phyloP scores from a whole-genome alignment of 2,797 vertebrate genomes.

The Buphagus erythrorhynchus region DNA sequence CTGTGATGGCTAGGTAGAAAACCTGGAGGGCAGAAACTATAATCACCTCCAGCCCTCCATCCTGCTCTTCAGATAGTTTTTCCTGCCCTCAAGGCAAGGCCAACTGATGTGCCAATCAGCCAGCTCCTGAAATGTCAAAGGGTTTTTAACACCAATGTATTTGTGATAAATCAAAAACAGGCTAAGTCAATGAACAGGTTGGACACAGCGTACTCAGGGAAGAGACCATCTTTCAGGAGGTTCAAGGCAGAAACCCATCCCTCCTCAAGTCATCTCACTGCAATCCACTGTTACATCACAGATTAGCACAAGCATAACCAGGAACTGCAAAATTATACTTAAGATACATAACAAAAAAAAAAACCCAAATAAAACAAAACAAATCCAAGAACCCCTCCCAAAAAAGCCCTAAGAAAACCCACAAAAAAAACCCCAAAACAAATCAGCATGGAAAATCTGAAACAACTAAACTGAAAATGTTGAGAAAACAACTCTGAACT shows the following conservation, averaged over 20 bases:
- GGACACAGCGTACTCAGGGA: fast-evolving
- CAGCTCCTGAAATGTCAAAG: neutral
- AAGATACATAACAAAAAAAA: neutral
- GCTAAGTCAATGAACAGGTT: neutral
- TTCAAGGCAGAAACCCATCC: neutral
- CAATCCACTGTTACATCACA: neutral
- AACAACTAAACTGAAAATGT: neutral
- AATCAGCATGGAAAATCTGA: neutral
- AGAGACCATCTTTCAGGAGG: neutral
- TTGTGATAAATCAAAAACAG: neutral
- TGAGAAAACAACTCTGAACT: neutral
- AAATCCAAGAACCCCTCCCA: neutral
- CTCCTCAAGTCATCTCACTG: neutral
- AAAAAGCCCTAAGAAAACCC: neutral
- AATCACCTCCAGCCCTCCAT: neutral
- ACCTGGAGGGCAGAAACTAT: neutral
- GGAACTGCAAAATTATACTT: neutral
- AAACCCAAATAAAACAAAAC: neutral
- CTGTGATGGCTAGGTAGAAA: neutral
- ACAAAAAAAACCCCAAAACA: too few relatives aligned
- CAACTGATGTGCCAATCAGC: neutral
- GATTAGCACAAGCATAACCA: neutral
- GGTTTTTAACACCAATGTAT: neutral
- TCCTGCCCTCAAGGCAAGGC: neutral
- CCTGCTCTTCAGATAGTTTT: neutral